Evolutionary conservation across 2,113 vertebrate genomes (phyloP).

Genomic region (Tupaia chinensis): DNA sequence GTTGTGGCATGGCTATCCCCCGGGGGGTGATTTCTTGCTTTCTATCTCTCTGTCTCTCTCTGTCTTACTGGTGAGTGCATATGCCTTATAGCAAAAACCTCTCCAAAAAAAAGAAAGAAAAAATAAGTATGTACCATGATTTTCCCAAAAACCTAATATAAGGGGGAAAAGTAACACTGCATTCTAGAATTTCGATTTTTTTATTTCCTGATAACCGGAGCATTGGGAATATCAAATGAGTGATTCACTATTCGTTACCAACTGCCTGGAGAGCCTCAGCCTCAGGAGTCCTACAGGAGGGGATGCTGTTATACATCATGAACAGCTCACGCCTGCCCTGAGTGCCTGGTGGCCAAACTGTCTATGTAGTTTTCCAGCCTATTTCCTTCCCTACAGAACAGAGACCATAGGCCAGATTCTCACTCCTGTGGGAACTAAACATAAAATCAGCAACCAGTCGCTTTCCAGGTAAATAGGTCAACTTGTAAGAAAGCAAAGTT

Average conservation of each 20-base stretch:
- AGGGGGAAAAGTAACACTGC: not conserved
- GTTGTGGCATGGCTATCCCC: no score
- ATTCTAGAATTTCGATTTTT: not conserved
- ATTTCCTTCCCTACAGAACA: conserved; percentile 7
- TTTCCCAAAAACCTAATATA: no score
- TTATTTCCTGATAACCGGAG: not conserved
- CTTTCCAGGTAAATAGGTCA: not conserved
- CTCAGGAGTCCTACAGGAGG: not conserved
- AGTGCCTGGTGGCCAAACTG: not conserved
- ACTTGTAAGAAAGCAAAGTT: not conserved
- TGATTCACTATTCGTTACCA: not conserved
- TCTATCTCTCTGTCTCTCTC: no score
- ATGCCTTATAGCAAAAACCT: no score
- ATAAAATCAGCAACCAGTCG: not conserved
- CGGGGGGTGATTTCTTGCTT: no score
- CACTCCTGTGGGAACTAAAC: not conserved
- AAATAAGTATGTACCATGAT: no score
- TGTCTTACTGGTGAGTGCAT: no score
- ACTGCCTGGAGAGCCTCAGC: not conserved
- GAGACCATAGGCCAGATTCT: not conserved
- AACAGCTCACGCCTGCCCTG: not conserved
- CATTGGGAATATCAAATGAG: not conserved
- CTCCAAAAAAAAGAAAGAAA: no score
- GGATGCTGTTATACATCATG: not conserved
- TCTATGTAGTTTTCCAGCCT: not conserved